Evolutionary conservation across 2,113 vertebrate genomes (phyloP).

Genomic region (Falco punctatus): DNA sequence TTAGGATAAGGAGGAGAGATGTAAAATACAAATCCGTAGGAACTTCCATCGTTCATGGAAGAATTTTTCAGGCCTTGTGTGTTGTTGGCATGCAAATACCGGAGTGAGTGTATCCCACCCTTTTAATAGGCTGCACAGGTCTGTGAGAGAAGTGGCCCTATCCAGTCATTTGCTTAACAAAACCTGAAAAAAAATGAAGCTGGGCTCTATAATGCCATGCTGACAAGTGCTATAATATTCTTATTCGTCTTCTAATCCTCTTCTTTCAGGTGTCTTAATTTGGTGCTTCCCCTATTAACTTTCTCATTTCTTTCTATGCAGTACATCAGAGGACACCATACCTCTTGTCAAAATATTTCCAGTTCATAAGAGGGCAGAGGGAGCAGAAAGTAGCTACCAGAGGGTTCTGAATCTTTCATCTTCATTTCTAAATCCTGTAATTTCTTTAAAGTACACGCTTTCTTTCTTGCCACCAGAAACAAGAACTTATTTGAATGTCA

Average conservation of each 20-base stretch:
- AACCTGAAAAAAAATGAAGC: neutral
- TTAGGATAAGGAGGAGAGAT: neutral
- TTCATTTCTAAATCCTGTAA: constrained; percentile 51
- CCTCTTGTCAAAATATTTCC: constrained; percentile 29
- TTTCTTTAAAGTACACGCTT: constrained; percentile 46
- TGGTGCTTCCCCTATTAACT: constrained; percentile 25
- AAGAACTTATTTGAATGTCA: constrained; percentile 62
- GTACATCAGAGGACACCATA: neutral
- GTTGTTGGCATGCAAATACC: neutral
- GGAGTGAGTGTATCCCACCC: neutral
- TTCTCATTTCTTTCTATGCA: constrained; percentile 9
- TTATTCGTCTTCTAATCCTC: neutral
- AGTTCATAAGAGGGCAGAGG: constrained; percentile 10
- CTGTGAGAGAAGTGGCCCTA: neutral
- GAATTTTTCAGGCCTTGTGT: neutral
- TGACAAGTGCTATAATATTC: constrained; percentile 5
- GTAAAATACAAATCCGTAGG: neutral
- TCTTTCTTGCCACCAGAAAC: constrained; percentile 30
- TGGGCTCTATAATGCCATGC: neutral
- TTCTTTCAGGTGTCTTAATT: constrained; percentile 23
- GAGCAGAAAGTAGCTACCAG: constrained; percentile 45
- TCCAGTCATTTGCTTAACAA: neutral
- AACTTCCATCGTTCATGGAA: neutral
- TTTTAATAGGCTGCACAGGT: neutral
- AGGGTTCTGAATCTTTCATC: constrained; percentile 58